These are phyloP conservation scores for Gobio occitaniae DNA, from an alignment of 2,797 vertebrate genomes.

Conservation along the genomic window DNA sequence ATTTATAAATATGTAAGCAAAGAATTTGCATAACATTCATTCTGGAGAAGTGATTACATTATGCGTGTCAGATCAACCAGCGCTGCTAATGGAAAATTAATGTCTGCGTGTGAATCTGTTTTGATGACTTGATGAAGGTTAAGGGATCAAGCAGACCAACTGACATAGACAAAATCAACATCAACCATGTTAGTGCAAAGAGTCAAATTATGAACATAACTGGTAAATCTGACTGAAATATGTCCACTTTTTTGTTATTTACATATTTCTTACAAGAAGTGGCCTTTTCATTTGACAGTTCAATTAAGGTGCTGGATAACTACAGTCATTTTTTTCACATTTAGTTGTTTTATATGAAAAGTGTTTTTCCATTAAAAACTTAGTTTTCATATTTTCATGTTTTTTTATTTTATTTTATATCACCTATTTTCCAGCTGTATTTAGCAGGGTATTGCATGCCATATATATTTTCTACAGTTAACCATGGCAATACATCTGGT, in stretches of 20 bases:
- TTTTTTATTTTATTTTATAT: no score
- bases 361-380: not conserved
- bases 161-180: conserved; percentile 14
- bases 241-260: no score
- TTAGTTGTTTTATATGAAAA: not conserved
- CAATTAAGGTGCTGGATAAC: not conserved
- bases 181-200: not conserved
- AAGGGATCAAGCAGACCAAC: not conserved
- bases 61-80: conserved; percentile 52
- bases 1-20: conserved; percentile 63
- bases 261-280: not conserved
- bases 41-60: conserved; percentile 55
- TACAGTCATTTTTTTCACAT: not conserved
- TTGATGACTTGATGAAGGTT: conserved; percentile 38
- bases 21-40: conserved; percentile 62
- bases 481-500: not conserved
- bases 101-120: conserved; percentile 34
- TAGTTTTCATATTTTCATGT: no score
- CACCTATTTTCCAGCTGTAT: no score
- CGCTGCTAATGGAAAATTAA: conserved; percentile 54
- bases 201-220: not conserved
- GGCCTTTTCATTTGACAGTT: not conserved
- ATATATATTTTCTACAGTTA: not conserved
- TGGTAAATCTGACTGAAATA: not conserved
- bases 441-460: not conserved